phyloP scores from a whole-genome alignment of 2,888 invertebrate genomes.

The Protodeltote pygarga region DNA sequence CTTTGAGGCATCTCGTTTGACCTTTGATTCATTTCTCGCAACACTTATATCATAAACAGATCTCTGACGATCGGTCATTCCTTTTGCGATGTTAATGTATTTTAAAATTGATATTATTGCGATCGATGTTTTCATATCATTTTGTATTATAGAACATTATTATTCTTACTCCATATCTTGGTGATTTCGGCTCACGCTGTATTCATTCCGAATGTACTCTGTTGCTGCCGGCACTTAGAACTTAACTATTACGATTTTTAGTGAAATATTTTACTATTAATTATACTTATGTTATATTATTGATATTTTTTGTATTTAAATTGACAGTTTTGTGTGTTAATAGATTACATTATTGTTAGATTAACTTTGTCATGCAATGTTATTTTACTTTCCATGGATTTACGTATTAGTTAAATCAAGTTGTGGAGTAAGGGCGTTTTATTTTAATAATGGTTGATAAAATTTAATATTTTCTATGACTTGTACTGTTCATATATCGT shows the following conservation, averaged over 20 bases:
- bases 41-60: constrained; percentile 9
- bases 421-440: constrained; percentile 64
- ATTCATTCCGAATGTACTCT: constrained; percentile 43
- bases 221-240: constrained; percentile 45
- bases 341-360: constrained; percentile 53
- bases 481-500: constrained; percentile 54
- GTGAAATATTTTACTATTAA: constrained; percentile 62
- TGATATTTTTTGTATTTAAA: constrained; percentile 66
- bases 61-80: constrained; percentile 17
- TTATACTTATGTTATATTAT: constrained; percentile 61
- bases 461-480: constrained; percentile 54
- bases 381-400: constrained; percentile 38
- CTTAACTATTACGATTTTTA: constrained; percentile 55
- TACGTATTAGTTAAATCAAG: constrained; percentile 54
- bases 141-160: constrained; percentile 56
- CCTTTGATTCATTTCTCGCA: constrained; percentile 20
- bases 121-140: constrained; percentile 57
- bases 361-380: constrained; percentile 40
- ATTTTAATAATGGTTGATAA: constrained; percentile 62
- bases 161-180: constrained; percentile 65
- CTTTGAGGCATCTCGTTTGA: constrained; percentile 22
- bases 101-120: constrained; percentile 49
- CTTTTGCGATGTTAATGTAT: constrained; percentile 45
- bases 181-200: constrained; percentile 50
- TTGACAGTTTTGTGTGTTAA: constrained; percentile 59